Conservation (phyloP, 2,797 vertebrate genomes). For the Anguilla anguilla region DNA sequence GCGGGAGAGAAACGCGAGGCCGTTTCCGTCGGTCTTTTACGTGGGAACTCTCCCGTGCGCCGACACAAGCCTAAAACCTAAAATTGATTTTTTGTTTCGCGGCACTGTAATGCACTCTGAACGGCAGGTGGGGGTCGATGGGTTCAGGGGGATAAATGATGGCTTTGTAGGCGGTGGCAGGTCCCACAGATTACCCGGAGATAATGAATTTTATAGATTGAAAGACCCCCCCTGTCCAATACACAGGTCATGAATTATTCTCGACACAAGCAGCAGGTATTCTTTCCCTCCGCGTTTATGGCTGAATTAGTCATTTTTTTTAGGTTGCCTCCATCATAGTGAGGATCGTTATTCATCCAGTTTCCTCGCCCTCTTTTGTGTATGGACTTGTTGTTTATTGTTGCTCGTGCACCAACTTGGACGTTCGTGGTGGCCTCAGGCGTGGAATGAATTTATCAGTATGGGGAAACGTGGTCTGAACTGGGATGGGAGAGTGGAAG, state of each 20-base stretch:
- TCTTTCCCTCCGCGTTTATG: slow-evolving; percentile 29
- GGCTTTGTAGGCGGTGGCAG: slow-evolving; percentile 26
- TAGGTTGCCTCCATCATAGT: slow-evolving; percentile 15
- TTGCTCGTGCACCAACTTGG: not conserved
- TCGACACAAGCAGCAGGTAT: slow-evolving; percentile 36
- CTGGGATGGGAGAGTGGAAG: not conserved
- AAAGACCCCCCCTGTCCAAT: slow-evolving; percentile 33
- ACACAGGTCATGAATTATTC: slow-evolving; percentile 47
- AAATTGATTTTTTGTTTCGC: not conserved
- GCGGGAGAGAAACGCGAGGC: not conserved
- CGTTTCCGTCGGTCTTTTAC: slow-evolving; percentile 6
- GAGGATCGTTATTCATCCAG: not conserved
- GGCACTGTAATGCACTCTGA: not conserved
- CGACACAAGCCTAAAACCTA: not conserved
- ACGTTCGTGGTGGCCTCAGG: not conserved
- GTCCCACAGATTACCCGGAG: slow-evolving; percentile 38
- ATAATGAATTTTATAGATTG: slow-evolving; percentile 65
- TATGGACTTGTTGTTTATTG: not conserved
- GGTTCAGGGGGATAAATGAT: slow-evolving; percentile 33
- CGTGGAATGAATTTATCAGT: slow-evolving; percentile 17
- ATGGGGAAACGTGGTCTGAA: not conserved
- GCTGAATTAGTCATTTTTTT: slow-evolving; percentile 38
- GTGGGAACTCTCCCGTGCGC: not conserved
- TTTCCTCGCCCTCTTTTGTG: not conserved
- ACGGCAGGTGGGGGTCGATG: not conserved